These are phyloP conservation scores for Nothoprocta pentlandii DNA, from an alignment of 2,113 vertebrate species.

Conservation along the genomic window DNA sequence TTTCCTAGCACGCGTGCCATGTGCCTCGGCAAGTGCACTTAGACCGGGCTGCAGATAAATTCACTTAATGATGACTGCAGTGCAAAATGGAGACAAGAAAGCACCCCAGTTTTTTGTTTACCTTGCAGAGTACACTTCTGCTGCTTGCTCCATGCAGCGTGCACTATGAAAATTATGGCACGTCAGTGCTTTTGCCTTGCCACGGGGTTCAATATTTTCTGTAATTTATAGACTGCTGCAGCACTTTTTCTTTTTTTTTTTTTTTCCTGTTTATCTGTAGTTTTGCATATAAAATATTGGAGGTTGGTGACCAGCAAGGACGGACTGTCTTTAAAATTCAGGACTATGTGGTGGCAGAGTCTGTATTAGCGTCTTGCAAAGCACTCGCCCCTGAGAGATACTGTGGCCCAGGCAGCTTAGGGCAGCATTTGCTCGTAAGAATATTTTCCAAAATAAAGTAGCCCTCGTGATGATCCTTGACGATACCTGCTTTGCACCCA, in stretches of 20 bases:
- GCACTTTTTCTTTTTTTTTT: too few species aligned
- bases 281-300: background rate
- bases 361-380: background rate
- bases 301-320: background rate
- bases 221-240: background rate
- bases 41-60: slow-evolving; percentile 35
- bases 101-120: slow-evolving; percentile 30
- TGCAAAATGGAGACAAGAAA: background rate
- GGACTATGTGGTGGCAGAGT: background rate
- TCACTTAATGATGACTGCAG: slow-evolving; percentile 43
- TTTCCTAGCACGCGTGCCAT: background rate
- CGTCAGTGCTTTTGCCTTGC: slow-evolving; percentile 17
- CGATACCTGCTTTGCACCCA: background rate
- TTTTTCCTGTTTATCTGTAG: background rate
- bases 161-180: slow-evolving; percentile 1
- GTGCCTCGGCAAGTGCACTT: slow-evolving; percentile 34
- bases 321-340: background rate
- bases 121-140: background rate
- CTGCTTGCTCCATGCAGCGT: background rate
- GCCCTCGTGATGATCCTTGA: background rate
- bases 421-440: slow-evolving; percentile 2
- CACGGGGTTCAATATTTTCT: background rate
- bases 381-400: background rate
- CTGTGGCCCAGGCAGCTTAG: background rate
- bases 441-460: slow-evolving; percentile 7